phyloP scores from a whole-genome alignment of 2,888 invertebrate species.

The Sthenelais limicola region DNA sequence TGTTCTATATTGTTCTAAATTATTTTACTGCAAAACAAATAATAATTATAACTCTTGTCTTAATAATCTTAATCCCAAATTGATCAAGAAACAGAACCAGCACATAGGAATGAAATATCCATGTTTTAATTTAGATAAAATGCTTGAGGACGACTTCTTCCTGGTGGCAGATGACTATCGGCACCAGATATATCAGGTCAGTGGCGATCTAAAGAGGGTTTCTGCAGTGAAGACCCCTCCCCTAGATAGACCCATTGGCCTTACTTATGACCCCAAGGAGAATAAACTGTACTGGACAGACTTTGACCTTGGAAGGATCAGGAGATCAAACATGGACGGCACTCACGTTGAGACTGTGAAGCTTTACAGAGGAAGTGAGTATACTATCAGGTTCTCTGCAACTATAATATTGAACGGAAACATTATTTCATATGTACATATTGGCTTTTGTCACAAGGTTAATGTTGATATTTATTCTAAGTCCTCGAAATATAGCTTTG shows the following conservation, averaged over 20 bases:
- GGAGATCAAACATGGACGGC: constrained; percentile 58
- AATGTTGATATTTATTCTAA: no score
- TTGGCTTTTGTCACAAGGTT: no score
- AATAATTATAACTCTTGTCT: no score
- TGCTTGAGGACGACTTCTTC: constrained; percentile 61
- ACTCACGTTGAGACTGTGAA: constrained; percentile 46
- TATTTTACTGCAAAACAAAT: no score
- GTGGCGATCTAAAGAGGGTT: constrained; percentile 3
- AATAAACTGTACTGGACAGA: constrained; percentile 85
- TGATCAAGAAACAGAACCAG: no score
- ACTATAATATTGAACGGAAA: no score
- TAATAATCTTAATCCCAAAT: no score
- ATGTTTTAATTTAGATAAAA: constrained; percentile 46
- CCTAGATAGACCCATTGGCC: constrained; percentile 78
- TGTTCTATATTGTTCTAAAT: no score
- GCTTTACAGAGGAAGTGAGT: constrained; percentile 14
- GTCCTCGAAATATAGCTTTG: no score
- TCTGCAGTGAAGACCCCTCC: constrained; percentile 45
- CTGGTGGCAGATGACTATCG: constrained; percentile 71
- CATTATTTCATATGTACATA: no score
- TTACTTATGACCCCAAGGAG: constrained; percentile 86
- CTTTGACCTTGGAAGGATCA: constrained; percentile 74
- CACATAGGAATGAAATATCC: neutral
- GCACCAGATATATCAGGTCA: constrained; percentile 82
- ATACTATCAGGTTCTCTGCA: no score